Percentiles rank a stretch among this genome's conserved stretches.
Evolutionary conservation across 1,140 invertebrate genomes (phyloP).

Genomic region (Lepidurus arcticus): DNA sequence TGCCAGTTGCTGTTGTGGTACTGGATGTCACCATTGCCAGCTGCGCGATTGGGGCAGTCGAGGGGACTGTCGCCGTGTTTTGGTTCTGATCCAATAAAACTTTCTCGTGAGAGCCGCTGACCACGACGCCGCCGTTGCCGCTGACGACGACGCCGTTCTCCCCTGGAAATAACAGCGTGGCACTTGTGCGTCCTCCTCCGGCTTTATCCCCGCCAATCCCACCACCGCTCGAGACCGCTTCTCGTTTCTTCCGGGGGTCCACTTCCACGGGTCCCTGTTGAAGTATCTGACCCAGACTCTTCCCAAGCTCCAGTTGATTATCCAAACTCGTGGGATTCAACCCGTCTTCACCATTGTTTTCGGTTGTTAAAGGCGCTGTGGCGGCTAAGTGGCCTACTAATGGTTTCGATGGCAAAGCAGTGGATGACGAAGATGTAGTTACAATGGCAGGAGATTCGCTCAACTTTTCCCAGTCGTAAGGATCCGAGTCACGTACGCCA

Average conservation of each 20-base stretch:
- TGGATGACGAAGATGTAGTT: slow-evolving; percentile 46
- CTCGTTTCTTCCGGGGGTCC: background rate
- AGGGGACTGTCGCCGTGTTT: slow-evolving; percentile 12
- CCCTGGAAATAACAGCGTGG: slow-evolving; percentile 17
- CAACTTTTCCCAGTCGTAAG: slow-evolving; percentile 92
- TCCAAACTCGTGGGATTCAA: slow-evolving; percentile 13
- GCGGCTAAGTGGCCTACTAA: slow-evolving; percentile 28
- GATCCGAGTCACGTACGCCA: slow-evolving; percentile 76
- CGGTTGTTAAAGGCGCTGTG: slow-evolving; percentile 28
- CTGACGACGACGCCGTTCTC: slow-evolving; percentile 16
- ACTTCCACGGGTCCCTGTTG: background rate
- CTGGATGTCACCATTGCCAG: background rate
- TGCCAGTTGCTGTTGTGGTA: background rate
- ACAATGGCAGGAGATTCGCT: slow-evolving; percentile 39
- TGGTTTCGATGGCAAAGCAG: slow-evolving; percentile 42
- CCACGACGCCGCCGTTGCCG: slow-evolving; percentile 19
- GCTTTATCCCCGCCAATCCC: background rate
- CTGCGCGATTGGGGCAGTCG: slow-evolving; percentile 6
- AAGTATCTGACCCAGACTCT: slow-evolving; percentile 3
- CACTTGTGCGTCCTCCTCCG: background rate
- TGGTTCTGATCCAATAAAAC: slow-evolving; percentile 19
- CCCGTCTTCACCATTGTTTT: slow-evolving; percentile 27
- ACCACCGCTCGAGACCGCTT: background rate
- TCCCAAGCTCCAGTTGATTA: background rate
- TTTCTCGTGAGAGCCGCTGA: slow-evolving; percentile 15